phyloP scores from a whole-genome alignment of 2,113 vertebrate genomes.

The Papio anubis region DNA sequence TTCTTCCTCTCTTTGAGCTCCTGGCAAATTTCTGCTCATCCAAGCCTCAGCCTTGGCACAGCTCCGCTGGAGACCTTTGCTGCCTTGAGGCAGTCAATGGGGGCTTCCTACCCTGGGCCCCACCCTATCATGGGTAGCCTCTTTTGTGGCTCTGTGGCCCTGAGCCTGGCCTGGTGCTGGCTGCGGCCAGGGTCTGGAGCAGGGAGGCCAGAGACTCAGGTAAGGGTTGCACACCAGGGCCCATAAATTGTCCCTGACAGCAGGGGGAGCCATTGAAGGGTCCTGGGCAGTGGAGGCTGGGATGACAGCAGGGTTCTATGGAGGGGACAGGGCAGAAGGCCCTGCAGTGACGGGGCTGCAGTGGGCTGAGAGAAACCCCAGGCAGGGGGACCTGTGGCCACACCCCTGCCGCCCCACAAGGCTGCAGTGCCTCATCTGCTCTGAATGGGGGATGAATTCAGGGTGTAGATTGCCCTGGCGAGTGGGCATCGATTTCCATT shows the following conservation, averaged over 20 bases:
- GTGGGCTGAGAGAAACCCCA: background rate
- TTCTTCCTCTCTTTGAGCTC: background rate
- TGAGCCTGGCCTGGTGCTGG: background rate
- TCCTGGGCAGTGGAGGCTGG: background rate
- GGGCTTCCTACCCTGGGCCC: background rate
- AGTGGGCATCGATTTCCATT: slow-evolving; percentile 79
- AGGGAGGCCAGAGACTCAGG: background rate
- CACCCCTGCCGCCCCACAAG: background rate
- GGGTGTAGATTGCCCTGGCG: slow-evolving; percentile 73
- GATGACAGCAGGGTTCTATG: background rate
- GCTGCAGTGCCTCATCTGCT: background rate
- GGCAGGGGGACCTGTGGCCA: background rate
- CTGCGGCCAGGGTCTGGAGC: background rate
- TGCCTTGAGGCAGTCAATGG: background rate
- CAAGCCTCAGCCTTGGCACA: background rate
- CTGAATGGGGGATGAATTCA: slow-evolving; percentile 63
- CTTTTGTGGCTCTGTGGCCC: background rate
- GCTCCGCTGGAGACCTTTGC: background rate
- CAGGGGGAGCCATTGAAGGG: background rate
- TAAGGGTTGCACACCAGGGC: no score
- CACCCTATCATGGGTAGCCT: background rate
- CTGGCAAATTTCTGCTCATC: background rate
- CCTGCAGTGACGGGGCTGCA: background rate
- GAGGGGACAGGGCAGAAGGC: background rate
- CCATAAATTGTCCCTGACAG: background rate